Base-by-base conservation (phyloP, 2,888 invertebrate genomes). In the Eudasyphora cyanicolor region DNA sequence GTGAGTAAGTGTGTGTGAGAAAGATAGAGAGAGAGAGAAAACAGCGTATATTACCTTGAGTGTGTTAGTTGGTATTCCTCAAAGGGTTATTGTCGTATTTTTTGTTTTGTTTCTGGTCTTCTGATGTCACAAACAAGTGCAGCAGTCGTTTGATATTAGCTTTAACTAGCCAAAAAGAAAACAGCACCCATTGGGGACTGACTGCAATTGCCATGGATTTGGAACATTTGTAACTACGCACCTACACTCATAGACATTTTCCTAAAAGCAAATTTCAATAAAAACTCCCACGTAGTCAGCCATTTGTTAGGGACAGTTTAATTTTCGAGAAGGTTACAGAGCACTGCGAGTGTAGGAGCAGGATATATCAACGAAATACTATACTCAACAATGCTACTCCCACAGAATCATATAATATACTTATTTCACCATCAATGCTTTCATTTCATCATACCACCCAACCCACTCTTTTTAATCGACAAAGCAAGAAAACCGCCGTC, bases 51-150 rank as follows among this genome's bases (percentile, higher is more conserved):
- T 32, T 35, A 21, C n/a, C 21, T 71, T 76, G 49, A 69, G 32
- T 79, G 21, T 70, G 21, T 76, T 32, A 57, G 60, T 57, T 69
- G 0, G 12, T 42, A 78, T 75, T 64, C 75, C 71, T 75, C 84
- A 81, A 81, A 81, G 76, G 78, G 62, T 77, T 77, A 70, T 80
- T 80, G 74, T 83, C 42, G 71, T 82, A 57, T 54, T 70, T 42
- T 71, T 42, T 51, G 54, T 69, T 79, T 67, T 79, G 49, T 75
- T 76, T 80, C 75, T 81, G 80, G 67, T 75, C 67, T 82, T 74
- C 38, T 67, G 67, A 42, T 67, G 67, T 35, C 67, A 67, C 42
- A 42, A 67, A 67, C 67, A 35, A 42, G 29, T 14, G 35, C 19
- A 38, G 10, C 24, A 24, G 38, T 67, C 2, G 12, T 35, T 38